Evolutionary conservation across 2,797 vertebrate genomes (phyloP).

Genomic region (Xerus rutilus): DNA sequence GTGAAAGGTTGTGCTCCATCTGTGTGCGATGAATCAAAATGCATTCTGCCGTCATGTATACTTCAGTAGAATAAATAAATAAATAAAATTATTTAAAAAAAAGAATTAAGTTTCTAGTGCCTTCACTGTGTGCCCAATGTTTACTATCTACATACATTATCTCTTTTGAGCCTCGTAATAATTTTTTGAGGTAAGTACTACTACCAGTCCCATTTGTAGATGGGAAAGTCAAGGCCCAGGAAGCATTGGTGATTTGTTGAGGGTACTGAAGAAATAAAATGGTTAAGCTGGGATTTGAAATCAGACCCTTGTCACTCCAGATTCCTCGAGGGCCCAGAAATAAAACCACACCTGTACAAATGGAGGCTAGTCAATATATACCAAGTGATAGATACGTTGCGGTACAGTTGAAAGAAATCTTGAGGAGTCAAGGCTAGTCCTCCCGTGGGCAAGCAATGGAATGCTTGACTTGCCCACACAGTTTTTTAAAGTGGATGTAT

Average conservation of each 20-base stretch:
- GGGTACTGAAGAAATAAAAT: not conserved
- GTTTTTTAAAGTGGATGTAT: not conserved
- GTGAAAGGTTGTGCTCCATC: too few species aligned
- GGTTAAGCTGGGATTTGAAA: not conserved
- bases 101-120: not conserved
- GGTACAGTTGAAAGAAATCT: not conserved
- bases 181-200: not conserved
- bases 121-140: not conserved
- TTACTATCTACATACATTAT: not conserved
- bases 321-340: not conserved
- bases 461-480: not conserved
- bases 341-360: not conserved
- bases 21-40: too few species aligned
- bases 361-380: too few species aligned
- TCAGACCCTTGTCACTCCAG: not conserved
- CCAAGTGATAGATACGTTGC: accelerated
- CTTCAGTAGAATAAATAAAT: too few species aligned
- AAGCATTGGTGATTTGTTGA: not conserved
- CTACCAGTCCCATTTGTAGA: not conserved
- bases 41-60: too few species aligned
- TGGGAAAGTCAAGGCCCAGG: not conserved
- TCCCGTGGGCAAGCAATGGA: not conserved
- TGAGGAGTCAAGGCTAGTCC: not conserved
- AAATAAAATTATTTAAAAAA: too few species aligned
- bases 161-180: not conserved